Evolutionary conservation across 1,140 invertebrate species (phyloP), one percentile per base, ranked within the genome.

Genomic region (Calliphora vicina): DNA sequence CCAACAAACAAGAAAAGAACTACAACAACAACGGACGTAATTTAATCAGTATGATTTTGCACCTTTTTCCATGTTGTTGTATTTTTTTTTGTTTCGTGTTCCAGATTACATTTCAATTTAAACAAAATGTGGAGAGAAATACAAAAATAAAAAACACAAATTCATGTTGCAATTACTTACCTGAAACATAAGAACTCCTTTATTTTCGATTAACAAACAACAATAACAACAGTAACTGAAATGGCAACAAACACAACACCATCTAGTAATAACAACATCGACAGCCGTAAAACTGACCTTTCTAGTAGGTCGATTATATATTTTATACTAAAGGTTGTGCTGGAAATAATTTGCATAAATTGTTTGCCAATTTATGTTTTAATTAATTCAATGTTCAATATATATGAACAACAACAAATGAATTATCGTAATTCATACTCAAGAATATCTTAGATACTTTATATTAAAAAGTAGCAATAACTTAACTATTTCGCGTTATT

Each of bases 11-110:
- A 57, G 50, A 57, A 57, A 57, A 57, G 50, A 57, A 57, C 50
- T n/a, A 67, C 61, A 67, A n/a, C 23, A 67, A n/a, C 61, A 67
- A 25, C 20, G 20, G 9, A 78, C 35, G 74, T 78, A 78, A 78
- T 78, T 78, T 78, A 78, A 78, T 78, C 74, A 43, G n/a, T 78
- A 78, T 78, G 74, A 43, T 43, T 78, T 78, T 78, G 74, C 74
- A 78, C 74, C 74, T 78, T 78, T 78, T 61, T 73, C 17, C 26
- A 20, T 67, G 26, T 29, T 67, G 61, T 23, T 67, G 45, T 78
- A 17, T 43, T 43, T 72, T 26, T 45, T 82, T 12, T 74, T 43
- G 6, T 42, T 82, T 50, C 42, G 43, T 82, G 71, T 73, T 50
- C 42, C 71, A 72, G 61, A 71, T 71, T 50, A 72, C n/a, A 35